Conservation (phyloP, 2,797 vertebrate species). For the Staurois parvus region DNA sequence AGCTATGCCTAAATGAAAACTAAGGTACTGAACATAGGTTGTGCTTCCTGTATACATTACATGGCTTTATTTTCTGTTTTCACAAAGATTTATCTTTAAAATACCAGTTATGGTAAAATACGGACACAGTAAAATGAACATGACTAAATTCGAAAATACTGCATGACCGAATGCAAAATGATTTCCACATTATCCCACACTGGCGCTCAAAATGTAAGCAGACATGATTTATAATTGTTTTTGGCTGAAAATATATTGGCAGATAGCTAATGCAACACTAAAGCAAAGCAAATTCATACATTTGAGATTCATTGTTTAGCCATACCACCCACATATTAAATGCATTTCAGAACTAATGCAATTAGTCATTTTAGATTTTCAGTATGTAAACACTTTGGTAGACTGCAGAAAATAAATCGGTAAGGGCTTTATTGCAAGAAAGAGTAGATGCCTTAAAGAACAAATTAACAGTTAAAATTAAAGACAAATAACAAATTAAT, state of each 20-base stretch:
- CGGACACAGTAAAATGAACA: too few relatives aligned
- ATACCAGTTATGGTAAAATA: too few relatives aligned
- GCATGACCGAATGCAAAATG: too few relatives aligned
- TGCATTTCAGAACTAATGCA: constrained; percentile 3
- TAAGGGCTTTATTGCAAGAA: not conserved
- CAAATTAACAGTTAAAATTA: too few relatives aligned
- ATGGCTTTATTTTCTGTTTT: too few relatives aligned
- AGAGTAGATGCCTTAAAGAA: not conserved
- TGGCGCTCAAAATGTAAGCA: not conserved
- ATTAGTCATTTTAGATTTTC: constrained; percentile 9
- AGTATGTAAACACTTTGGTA: constrained; percentile 20
- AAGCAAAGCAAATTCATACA: constrained; percentile 5
- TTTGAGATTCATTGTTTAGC: constrained; percentile 7
- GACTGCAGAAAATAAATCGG: not conserved
- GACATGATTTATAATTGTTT: not conserved
- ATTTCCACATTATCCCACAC: not conserved
- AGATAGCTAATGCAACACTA: not conserved
- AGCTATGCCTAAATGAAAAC: too few relatives aligned
- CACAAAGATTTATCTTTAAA: too few relatives aligned
- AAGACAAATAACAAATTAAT: too few relatives aligned
- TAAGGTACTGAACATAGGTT: too few relatives aligned
- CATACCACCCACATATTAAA: not conserved
- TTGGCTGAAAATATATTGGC: not conserved
- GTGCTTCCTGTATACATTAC: too few relatives aligned
- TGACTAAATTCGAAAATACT: too few relatives aligned